phyloP scores from a whole-genome alignment of 2,113 vertebrate species.

The Bos indicus region DNA sequence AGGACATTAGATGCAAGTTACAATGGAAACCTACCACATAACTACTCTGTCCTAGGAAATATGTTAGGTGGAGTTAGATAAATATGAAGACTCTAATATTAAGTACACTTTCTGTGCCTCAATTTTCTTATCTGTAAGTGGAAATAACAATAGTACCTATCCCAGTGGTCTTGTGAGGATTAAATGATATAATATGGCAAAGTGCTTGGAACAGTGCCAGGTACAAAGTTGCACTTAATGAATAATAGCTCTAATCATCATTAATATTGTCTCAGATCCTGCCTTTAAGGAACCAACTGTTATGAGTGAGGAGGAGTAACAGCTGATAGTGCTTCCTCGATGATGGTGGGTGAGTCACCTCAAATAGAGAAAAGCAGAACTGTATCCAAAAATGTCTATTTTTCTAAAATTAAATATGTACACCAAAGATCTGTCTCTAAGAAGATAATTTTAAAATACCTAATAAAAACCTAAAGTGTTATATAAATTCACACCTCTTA shows the following conservation, averaged over 20 bases:
- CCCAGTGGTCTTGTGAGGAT: background rate
- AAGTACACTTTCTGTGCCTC: background rate
- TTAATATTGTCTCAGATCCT: background rate
- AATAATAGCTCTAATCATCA: background rate
- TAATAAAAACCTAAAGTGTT: background rate
- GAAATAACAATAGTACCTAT: background rate
- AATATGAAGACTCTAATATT: background rate
- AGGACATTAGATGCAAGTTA: background rate
- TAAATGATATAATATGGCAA: background rate
- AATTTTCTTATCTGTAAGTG: background rate
- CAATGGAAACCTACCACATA: background rate
- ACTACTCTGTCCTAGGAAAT: background rate
- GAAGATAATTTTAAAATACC: background rate
- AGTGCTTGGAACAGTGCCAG: background rate
- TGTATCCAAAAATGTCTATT: background rate
- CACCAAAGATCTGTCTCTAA: background rate
- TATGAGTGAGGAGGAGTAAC: background rate
- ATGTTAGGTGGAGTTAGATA: background rate
- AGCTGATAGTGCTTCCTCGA: background rate
- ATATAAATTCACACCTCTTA: background rate
- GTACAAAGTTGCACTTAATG: background rate
- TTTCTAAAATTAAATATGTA: background rate
- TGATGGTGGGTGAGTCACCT: background rate
- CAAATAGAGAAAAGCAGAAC: conserved; percentile 13
- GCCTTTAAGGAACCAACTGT: background rate